These are phyloP conservation scores for Pachypsylla venusta DNA, from an alignment of 1,140 invertebrate species.

Conservation along the genomic window DNA sequence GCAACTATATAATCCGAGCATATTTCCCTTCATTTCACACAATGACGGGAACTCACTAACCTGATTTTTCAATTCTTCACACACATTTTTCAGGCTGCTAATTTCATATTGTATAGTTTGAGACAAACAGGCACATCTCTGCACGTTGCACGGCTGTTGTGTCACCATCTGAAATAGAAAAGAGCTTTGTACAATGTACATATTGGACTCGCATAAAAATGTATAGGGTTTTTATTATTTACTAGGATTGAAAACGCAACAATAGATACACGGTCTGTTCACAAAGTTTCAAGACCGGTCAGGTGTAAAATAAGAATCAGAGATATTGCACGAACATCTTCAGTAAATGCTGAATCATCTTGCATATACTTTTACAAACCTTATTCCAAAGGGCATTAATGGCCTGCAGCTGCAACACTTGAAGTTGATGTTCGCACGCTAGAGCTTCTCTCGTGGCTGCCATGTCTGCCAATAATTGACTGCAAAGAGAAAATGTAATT, in stretches of 20 bases:
- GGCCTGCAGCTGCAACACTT: slow-evolving; percentile 75
- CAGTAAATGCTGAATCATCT: slow-evolving; percentile 15
- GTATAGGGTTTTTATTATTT: too few relatives aligned
- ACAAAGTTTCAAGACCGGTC: slow-evolving; percentile 34
- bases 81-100: slow-evolving; percentile 7
- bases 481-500: slow-evolving; percentile 28
- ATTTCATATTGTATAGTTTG: neutral
- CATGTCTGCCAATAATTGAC: slow-evolving; percentile 62
- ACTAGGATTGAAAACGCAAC: too few relatives aligned
- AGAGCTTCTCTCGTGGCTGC: slow-evolving; percentile 61
- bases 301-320: slow-evolving; percentile 36
- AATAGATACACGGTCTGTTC: slow-evolving; percentile 23
- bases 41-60: too few relatives aligned
- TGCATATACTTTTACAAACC: slow-evolving; percentile 44
- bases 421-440: slow-evolving; percentile 70
- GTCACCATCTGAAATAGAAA: neutral
- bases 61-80: slow-evolving; percentile 6
- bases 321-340: slow-evolving; percentile 24
- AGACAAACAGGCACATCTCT: slow-evolving; percentile 4
- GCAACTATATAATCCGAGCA: too few relatives aligned
- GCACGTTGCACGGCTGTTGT: neutral
- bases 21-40: too few relatives aligned
- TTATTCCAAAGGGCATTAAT: slow-evolving; percentile 82
- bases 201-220: neutral
- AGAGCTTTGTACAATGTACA: slow-evolving; percentile 10